These are phyloP conservation scores for Ichneumoninae sp. DNA, from an alignment of 2,888 invertebrate genomes.

Conservation along the genomic window DNA sequence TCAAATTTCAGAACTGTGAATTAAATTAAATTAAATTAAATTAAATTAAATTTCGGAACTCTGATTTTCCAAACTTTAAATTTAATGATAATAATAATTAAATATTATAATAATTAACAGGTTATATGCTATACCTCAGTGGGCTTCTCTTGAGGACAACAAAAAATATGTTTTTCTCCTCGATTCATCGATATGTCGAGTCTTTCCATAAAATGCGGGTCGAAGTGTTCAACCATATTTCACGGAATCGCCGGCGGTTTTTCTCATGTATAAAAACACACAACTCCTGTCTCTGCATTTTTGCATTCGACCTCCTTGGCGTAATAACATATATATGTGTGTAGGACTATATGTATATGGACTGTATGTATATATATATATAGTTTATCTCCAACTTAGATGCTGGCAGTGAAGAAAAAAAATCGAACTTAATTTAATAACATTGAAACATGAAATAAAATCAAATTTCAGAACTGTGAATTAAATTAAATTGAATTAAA, in stretches of 20 bases:
- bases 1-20: too few species aligned
- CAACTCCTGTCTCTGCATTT: not conserved
- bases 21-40: too few species aligned
- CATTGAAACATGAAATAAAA: too few species aligned
- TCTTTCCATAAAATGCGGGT: not conserved
- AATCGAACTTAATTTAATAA: too few species aligned
- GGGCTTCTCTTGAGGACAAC: not conserved
- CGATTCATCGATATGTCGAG: not conserved
- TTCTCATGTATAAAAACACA: not conserved
- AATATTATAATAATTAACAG: not conserved
- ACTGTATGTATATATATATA: not conserved
- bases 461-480: too few species aligned
- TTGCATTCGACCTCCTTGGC: slow-evolving; percentile 1
- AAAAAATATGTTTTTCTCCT: not conserved
- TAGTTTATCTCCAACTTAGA: not conserved
- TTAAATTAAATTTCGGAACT: too few species aligned
- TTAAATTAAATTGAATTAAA: too few species aligned
- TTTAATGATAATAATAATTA: not conserved
- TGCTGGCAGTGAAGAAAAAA: not conserved
- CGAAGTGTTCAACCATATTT: not conserved
- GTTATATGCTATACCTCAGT: not conserved
- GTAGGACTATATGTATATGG: not conserved
- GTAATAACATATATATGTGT: not conserved
- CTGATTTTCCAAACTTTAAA: too few species aligned
- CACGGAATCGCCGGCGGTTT: not conserved